A percentile compares a stretch with the other conserved stretches of the same genome.
Evolutionary conservation across 2,113 vertebrate species (phyloP).

Genomic region (Varanus komodoensis): DNA sequence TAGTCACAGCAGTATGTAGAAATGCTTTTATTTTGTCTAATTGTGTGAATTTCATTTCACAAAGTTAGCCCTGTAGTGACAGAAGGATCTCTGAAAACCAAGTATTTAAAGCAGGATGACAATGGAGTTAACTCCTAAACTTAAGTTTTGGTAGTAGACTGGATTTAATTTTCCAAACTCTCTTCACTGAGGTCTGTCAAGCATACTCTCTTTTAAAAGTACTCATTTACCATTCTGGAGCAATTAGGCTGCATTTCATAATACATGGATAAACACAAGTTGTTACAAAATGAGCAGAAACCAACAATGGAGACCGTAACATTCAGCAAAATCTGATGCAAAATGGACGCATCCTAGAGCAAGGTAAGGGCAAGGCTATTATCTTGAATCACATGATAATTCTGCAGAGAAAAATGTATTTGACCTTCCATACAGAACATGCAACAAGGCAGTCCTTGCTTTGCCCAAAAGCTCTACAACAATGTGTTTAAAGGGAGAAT

Average conservation of each 20-base stretch:
- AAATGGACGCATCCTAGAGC: not conserved
- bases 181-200: not conserved
- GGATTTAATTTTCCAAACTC: not conserved
- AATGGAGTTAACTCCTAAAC: constrained; percentile 45
- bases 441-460: not conserved
- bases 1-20: constrained; percentile 42
- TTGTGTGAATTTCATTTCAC: constrained; percentile 51
- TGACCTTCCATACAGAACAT: not conserved
- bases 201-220: not conserved
- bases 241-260: not conserved
- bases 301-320: not conserved
- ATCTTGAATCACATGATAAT: not conserved
- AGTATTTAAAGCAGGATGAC: constrained; percentile 45
- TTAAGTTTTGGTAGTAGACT: constrained; percentile 23
- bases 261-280: not conserved
- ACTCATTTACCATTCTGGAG: not conserved
- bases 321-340: not conserved
- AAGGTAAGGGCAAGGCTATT: not conserved
- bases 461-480: not conserved
- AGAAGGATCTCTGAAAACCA: constrained; percentile 49
- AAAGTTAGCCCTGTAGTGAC: constrained; percentile 54
- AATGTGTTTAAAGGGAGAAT: not conserved
- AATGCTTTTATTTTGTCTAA: constrained; percentile 58
- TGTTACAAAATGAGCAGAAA: not conserved
- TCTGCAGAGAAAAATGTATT: not conserved